Evolutionary conservation across 1,140 invertebrate genomes (phyloP).

Genomic region (Ectropis grisescens): DNA sequence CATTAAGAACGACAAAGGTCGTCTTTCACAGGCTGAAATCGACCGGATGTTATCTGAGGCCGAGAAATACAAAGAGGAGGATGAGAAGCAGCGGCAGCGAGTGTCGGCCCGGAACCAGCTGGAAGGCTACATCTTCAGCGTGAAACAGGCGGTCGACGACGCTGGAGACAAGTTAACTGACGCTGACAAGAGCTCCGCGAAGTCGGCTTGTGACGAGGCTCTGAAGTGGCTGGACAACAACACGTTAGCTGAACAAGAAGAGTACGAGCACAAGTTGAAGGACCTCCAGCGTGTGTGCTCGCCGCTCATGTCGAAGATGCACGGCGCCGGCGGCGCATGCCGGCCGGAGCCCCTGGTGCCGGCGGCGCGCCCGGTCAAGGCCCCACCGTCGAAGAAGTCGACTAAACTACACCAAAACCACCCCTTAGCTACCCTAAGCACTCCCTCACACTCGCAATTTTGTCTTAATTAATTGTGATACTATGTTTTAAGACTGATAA

Average conservation of each 20-base stretch:
- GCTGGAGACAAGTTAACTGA: slow-evolving; percentile 69
- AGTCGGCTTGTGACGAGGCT: slow-evolving; percentile 70
- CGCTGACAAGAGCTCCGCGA: slow-evolving; percentile 73
- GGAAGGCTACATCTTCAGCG: slow-evolving; percentile 86
- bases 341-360: slow-evolving; percentile 2
- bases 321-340: slow-evolving; percentile 60
- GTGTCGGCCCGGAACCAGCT: slow-evolving; percentile 84
- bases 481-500: too few relatives aligned
- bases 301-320: slow-evolving; percentile 83
- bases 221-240: slow-evolving; percentile 74
- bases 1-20: too few relatives aligned
- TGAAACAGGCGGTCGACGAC: slow-evolving; percentile 75
- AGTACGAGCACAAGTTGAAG: slow-evolving; percentile 83
- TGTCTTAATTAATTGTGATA: too few relatives aligned
- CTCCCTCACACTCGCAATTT: too few relatives aligned
- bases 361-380: slow-evolving; percentile 38
- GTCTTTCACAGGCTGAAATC: slow-evolving; percentile 93
- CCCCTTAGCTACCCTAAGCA: too few relatives aligned
- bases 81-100: slow-evolving; percentile 76
- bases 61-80: slow-evolving; percentile 78
- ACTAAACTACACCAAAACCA: slow-evolving; percentile 38
- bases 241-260: slow-evolving; percentile 83
- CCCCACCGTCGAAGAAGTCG: slow-evolving; percentile 79
- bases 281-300: slow-evolving; percentile 79
- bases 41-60: slow-evolving; percentile 89